Percentiles rank a stretch among this genome's conserved stretches.
phyloP scores from a whole-genome alignment of 1,140 invertebrate genomes.

The Drosophila simulans region DNA sequence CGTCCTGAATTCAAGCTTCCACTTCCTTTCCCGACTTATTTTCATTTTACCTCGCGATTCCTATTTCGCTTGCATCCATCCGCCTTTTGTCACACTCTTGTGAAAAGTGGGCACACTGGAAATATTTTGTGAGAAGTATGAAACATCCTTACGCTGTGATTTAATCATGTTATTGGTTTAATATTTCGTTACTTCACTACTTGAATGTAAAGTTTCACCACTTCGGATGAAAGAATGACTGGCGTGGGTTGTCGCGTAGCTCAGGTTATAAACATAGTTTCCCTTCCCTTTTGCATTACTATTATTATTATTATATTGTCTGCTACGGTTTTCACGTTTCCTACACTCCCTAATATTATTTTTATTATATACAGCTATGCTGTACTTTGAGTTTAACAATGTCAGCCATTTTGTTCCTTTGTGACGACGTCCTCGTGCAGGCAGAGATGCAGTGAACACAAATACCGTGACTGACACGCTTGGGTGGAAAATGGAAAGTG shows the following conservation, averaged over 20 bases:
- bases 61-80: constrained; percentile 13
- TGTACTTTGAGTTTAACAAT: constrained; percentile 68
- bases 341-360: neutral
- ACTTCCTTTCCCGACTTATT: constrained; percentile 21
- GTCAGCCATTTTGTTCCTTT: constrained; percentile 74
- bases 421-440: constrained; percentile 39
- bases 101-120: constrained; percentile 19
- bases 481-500: constrained; percentile 21
- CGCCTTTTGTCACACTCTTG: constrained; percentile 23
- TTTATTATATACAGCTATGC: constrained; percentile 34
- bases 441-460: constrained; percentile 40
- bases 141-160: neutral
- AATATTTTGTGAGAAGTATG: neutral
- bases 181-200: neutral
- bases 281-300: constrained; percentile 12
- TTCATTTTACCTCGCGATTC: constrained; percentile 37
- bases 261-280: constrained; percentile 28
- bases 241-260: constrained; percentile 1
- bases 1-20: constrained; percentile 22
- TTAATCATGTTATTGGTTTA: no score
- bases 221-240: constrained; percentile 12
- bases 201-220: neutral
- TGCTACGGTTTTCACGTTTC: neutral
- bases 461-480: constrained; percentile 40
- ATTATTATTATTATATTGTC: constrained; percentile 25